phyloP scores from a whole-genome alignment of 2,888 invertebrate genomes.

The Dolichopus griseipennis region DNA sequence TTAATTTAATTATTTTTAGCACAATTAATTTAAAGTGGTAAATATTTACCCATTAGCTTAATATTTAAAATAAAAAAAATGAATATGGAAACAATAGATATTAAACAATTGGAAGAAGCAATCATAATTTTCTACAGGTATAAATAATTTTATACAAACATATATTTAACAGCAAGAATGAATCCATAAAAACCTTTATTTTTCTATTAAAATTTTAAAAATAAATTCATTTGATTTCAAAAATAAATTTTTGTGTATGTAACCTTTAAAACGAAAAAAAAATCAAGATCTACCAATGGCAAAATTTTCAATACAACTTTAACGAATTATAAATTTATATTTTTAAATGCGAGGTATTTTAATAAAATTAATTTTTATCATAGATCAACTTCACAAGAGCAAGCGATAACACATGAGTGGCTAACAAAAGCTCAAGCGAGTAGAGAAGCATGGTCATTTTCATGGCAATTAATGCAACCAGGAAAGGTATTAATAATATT shows the following conservation, averaged over 20 bases:
- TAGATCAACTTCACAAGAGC: slow-evolving; percentile 50
- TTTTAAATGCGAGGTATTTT: not conserved
- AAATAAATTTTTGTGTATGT: too few relatives aligned
- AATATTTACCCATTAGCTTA: not conserved
- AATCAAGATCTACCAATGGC: too few relatives aligned
- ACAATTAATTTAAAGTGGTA: not conserved
- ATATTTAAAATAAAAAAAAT: not conserved
- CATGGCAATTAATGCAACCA: slow-evolving; percentile 78
- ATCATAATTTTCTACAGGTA: not conserved
- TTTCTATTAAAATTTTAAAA: too few relatives aligned
- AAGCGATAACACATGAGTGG: slow-evolving; percentile 76
- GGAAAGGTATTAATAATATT: slow-evolving; percentile 58
- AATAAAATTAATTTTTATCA: not conserved
- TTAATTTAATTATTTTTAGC: not conserved
- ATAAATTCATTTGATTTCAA: too few relatives aligned
- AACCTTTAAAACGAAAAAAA: too few relatives aligned
- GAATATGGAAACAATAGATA: not conserved
- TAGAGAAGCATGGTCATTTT: slow-evolving; percentile 84
- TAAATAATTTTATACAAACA: not conserved
- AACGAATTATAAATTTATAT: not conserved
- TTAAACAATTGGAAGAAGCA: slow-evolving; percentile 5
- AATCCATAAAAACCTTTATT: too few relatives aligned
- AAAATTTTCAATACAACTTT: too few relatives aligned
- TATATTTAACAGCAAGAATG: too few relatives aligned
- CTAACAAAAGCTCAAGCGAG: slow-evolving; percentile 76